Evolutionary conservation across 2,888 invertebrate genomes (phyloP).

Genomic region (Operophtera brumata): DNA sequence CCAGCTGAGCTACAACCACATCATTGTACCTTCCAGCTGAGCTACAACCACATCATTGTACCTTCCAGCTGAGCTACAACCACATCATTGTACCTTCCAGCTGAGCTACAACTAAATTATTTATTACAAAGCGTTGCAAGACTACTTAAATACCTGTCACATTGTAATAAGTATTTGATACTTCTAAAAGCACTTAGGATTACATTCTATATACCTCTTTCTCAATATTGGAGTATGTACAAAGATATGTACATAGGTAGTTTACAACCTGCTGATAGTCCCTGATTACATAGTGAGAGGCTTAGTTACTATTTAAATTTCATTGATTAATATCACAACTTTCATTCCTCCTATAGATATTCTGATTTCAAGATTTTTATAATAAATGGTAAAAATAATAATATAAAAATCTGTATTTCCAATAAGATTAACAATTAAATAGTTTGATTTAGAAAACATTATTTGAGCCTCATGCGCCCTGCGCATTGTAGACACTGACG

Average conservation of each 20-base stretch:
- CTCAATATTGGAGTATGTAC: conserved; percentile 9
- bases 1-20: too few species aligned
- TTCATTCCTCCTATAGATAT: background rate
- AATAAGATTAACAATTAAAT: too few species aligned
- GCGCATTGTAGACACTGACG: too few species aligned
- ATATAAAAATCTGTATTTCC: background rate
- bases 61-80: too few species aligned
- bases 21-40: too few species aligned
- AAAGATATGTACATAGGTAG: background rate
- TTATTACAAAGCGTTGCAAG: background rate
- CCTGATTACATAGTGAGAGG: background rate
- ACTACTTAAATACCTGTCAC: too few species aligned
- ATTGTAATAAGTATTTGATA: conserved; percentile 18
- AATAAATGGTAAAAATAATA: background rate
- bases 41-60: too few species aligned
- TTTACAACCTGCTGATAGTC: too few species aligned
- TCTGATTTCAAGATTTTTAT: background rate
- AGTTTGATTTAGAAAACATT: too few species aligned
- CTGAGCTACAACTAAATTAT: too few species aligned
- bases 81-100: too few species aligned
- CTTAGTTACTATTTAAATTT: background rate
- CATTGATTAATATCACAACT: conserved; percentile 18
- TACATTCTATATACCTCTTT: conserved; percentile 9
- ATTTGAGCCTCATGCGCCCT: too few species aligned
- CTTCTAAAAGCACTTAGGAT: conserved; percentile 22